Conservation (phyloP, 2,113 vertebrate genomes). For the Dipodomys stephensi region DNA sequence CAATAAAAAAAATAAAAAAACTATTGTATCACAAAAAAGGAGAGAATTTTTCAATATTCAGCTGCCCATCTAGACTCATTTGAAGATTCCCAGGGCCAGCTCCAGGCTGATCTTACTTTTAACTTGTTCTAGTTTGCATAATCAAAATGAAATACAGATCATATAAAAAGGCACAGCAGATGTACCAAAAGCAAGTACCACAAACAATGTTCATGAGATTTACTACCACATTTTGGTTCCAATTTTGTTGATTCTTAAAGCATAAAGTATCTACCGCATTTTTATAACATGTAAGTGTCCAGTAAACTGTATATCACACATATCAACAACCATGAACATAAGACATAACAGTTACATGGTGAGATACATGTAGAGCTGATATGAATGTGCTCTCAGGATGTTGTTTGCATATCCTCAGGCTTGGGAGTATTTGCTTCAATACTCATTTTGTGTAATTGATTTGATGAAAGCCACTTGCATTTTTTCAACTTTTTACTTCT, state of each 20-base stretch:
- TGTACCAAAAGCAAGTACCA: background rate
- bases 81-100: background rate
- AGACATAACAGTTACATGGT: conserved; percentile 19
- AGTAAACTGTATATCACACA: background rate
- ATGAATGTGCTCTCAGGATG: background rate
- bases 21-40: too few species aligned
- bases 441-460: background rate
- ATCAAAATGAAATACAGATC: conserved; percentile 20
- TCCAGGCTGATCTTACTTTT: background rate
- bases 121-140: background rate
- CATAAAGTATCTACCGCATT: background rate
- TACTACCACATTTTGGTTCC: background rate
- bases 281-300: background rate
- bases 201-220: background rate
- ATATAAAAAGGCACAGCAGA: background rate
- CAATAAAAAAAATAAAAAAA: too few species aligned
- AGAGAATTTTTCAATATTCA: background rate
- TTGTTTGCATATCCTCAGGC: background rate
- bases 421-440: conserved; percentile 23
- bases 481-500: conserved; percentile 17
- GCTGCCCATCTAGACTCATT: background rate
- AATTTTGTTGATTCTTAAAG: conserved; percentile 15
- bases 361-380: background rate
- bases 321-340: background rate
- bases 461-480: conserved; percentile 16